A percentile compares a stretch with the other conserved stretches of the same genome.
These are phyloP conservation scores for Cheumatopsyche charites DNA, from an alignment of 1,140 invertebrate genomes.

Conservation along the genomic window DNA sequence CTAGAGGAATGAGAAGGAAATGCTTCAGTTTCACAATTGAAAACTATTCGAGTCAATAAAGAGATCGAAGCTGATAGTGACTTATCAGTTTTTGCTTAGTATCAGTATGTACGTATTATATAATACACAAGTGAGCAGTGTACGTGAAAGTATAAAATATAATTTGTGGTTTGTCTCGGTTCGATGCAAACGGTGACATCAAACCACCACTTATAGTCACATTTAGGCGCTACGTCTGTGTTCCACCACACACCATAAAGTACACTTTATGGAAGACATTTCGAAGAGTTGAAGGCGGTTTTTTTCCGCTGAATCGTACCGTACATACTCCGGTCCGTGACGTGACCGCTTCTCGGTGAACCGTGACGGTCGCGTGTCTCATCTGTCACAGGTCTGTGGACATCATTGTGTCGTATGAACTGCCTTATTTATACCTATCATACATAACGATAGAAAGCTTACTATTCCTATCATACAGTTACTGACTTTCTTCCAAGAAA, in stretches of 20 bases:
- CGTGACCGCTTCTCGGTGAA: constrained; percentile 35
- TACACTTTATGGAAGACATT: background rate
- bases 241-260: background rate
- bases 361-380: constrained; percentile 37
- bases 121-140: too few species aligned
- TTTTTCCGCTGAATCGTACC: too few species aligned
- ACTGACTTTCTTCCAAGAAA: too few species aligned
- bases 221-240: constrained; percentile 14
- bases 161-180: constrained; percentile 25
- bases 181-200: constrained; percentile 15
- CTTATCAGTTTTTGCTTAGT: constrained; percentile 11
- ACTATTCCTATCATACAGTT: too few species aligned
- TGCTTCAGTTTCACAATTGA: too few species aligned
- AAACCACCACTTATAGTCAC: constrained; percentile 27
- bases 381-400: constrained; percentile 36
- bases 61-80: constrained; percentile 21
- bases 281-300: too few species aligned
- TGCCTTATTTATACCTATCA: constrained; percentile 28
- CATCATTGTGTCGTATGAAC: constrained; percentile 37
- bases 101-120: background rate
- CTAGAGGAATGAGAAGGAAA: too few species aligned
- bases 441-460: too few species aligned
- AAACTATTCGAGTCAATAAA: too few species aligned
- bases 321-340: background rate
- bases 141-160: background rate